Conservation (phyloP, 2,888 invertebrate genomes). For the Schrankia costaestrigalis region DNA sequence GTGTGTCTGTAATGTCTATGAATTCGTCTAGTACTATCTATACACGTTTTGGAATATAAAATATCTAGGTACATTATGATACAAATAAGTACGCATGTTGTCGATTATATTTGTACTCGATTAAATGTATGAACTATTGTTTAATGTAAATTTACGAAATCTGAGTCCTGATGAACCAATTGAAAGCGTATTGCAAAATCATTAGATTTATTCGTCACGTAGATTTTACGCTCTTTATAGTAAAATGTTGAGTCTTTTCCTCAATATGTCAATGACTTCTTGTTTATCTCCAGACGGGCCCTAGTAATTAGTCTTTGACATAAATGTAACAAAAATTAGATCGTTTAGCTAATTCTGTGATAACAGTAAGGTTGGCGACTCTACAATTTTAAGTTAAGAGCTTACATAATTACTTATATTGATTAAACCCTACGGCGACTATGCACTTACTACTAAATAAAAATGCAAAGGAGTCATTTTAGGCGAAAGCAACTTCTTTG, state of each 20-base stretch:
- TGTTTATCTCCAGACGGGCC: conserved; percentile 31
- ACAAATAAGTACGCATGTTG: conserved; percentile 13
- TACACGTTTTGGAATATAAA: conserved; percentile 9
- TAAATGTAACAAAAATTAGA: no score
- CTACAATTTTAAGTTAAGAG: no score
- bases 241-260: conserved; percentile 53
- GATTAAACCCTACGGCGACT: no score
- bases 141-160: conserved; percentile 28
- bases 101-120: conserved; percentile 11
- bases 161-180: conserved; percentile 34
- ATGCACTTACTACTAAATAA: no score
- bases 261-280: conserved; percentile 66
- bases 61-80: no score
- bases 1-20: conserved; percentile 45
- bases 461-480: no score
- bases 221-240: conserved; percentile 53
- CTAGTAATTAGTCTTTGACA: conserved; percentile 28
- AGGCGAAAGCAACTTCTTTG: no score
- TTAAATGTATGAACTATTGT: conserved; percentile 6
- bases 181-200: conserved; percentile 41
- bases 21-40: conserved; percentile 42
- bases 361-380: no score
- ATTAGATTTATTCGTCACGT: conserved; percentile 55
- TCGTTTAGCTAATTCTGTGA: no score
- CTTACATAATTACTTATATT: no score